These are phyloP conservation scores for Carabus problematicus DNA, from an alignment of 2,888 invertebrate species.

Conservation along the genomic window DNA sequence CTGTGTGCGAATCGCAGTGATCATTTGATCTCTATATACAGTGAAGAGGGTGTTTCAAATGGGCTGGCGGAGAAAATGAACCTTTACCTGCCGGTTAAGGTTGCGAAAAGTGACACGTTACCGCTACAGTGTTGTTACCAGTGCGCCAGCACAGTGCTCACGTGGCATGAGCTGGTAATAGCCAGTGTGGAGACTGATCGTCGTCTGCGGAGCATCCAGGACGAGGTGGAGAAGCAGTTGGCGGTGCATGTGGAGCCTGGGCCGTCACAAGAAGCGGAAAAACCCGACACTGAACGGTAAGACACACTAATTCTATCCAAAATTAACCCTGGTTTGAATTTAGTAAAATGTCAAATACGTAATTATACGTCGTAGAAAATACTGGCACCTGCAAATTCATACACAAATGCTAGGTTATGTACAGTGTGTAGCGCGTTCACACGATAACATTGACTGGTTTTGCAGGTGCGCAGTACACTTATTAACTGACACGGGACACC, in stretches of 20 bases:
- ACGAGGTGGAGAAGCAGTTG: conserved; percentile 47
- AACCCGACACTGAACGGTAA: not conserved
- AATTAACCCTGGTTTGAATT: too few species aligned
- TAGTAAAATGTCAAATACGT: not conserved
- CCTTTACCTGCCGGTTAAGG: conserved; percentile 69
- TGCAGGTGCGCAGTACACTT: conserved; percentile 51
- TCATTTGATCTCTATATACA: conserved; percentile 67
- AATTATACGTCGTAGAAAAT: not conserved
- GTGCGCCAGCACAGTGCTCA: conserved; percentile 69
- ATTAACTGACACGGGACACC: conserved; percentile 47
- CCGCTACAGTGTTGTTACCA: conserved; percentile 70
- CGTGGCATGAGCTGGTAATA: conserved; percentile 69
- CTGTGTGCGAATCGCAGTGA: conserved; percentile 64
- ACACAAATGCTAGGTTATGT: too few species aligned
- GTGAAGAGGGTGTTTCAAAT: conserved; percentile 67
- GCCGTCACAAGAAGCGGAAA: conserved; percentile 13
- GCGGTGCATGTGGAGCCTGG: conserved; percentile 33
- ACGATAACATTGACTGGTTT: conserved; percentile 45
- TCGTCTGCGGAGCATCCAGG: conserved; percentile 55
- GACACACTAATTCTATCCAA: not conserved
- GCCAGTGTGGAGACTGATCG: conserved; percentile 65
- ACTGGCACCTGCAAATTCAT: conserved; percentile 28
- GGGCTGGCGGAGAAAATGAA: conserved; percentile 69
- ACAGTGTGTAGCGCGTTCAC: not conserved
- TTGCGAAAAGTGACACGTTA: conserved; percentile 62